These are phyloP conservation scores for Poeciliopsis occidentalis DNA, from an alignment of 2,113 vertebrate genomes.

Conservation along the genomic window DNA sequence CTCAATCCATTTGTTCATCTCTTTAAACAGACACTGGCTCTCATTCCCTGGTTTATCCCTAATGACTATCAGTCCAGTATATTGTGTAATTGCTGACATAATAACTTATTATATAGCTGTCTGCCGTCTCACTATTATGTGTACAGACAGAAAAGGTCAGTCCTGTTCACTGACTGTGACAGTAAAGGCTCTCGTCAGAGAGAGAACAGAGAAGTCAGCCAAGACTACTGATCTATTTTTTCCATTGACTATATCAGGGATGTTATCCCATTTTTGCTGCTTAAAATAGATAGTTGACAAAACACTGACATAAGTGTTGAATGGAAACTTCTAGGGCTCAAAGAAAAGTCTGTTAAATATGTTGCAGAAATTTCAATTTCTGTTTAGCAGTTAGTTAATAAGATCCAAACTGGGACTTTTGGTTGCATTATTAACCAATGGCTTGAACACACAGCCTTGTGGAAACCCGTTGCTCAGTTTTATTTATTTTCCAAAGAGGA, in stretches of 20 bases:
- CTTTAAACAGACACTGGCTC: not conserved
- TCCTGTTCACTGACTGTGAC: not conserved
- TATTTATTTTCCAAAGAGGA: too few species aligned
- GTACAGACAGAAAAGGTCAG: not conserved
- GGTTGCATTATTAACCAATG: too few species aligned
- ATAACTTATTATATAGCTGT: not conserved
- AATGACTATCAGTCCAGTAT: not conserved
- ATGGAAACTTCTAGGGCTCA: not conserved
- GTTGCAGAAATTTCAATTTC: not conserved
- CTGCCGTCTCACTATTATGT: not conserved
- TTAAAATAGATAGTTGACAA: conserved; percentile 19
- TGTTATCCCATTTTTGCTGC: conserved; percentile 37
- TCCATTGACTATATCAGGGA: conserved; percentile 9
- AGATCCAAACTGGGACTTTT: too few species aligned
- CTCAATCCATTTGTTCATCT: not conserved
- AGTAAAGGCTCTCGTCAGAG: conserved; percentile 16
- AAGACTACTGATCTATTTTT: conserved; percentile 39
- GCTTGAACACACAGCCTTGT: too few species aligned
- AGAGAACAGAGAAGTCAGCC: conserved; percentile 13
- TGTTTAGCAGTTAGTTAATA: not conserved
- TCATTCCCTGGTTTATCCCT: conserved; percentile 46
- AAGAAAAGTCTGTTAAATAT: not conserved
- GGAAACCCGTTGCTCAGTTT: too few species aligned
- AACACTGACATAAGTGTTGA: not conserved
- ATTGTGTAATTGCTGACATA: conserved; percentile 4